Conservation (phyloP, 2,113 vertebrate genomes). For the Vicugna pacos region DNA sequence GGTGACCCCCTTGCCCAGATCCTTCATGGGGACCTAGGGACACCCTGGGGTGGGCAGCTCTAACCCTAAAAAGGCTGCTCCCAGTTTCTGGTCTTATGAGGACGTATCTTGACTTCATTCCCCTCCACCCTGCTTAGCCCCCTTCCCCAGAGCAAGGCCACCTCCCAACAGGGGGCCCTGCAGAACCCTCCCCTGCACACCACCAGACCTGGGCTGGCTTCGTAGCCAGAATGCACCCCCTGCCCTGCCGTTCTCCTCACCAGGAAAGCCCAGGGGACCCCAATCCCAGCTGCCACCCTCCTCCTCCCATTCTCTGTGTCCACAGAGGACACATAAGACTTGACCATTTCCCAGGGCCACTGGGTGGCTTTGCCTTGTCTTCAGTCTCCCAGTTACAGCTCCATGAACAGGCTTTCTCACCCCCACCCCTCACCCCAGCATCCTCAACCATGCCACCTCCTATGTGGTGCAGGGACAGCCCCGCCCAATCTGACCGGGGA, state of each 20-base stretch:
- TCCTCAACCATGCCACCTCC: neutral
- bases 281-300: fast-evolving
- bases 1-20: neutral
- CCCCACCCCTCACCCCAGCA: fast-evolving
- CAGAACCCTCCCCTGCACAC: fast-evolving
- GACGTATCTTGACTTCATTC: fast-evolving
- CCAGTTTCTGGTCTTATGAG: neutral
- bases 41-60: neutral
- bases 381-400: neutral
- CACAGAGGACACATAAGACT: fast-evolving
- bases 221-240: fast-evolving
- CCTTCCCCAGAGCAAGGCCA: neutral
- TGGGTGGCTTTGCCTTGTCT: neutral
- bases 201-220: neutral
- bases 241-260: too few relatives aligned
- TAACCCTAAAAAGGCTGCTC: neutral
- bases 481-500: fast-evolving
- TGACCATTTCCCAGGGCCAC: neutral
- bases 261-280: too few relatives aligned
- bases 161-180: too few relatives aligned
- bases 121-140: too few relatives aligned
- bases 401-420: fast-evolving
- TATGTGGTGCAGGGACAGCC: fast-evolving
- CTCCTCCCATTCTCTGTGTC: too few relatives aligned
- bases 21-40: neutral